phyloP scores from a whole-genome alignment of 1,140 invertebrate species.

The Coptotermes formosanus region DNA sequence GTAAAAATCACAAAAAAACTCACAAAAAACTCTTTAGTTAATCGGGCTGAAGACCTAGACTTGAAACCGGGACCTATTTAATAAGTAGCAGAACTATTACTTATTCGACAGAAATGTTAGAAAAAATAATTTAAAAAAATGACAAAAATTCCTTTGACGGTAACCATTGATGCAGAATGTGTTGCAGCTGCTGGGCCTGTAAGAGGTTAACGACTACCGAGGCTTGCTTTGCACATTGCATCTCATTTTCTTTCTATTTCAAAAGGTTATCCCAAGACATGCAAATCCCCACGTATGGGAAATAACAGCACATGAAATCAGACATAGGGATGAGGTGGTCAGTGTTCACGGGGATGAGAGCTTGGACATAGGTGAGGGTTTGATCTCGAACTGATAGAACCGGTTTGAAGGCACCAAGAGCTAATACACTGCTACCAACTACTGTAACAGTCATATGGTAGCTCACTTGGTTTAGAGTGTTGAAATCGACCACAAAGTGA shows the following conservation, averaged over 20 bases:
- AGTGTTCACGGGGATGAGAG: not conserved
- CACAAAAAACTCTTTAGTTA: too few relatives aligned
- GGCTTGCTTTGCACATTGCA: constrained; percentile 6
- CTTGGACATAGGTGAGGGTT: not conserved
- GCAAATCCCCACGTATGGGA: not conserved
- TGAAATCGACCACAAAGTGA: not conserved
- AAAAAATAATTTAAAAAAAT: not conserved
- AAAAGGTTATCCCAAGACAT: not conserved
- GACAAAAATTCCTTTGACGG: not conserved
- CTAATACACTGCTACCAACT: not conserved
- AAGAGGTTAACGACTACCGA: not conserved
- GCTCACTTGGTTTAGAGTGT: not conserved
- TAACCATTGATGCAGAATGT: not conserved
- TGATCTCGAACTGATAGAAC: not conserved
- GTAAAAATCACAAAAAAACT: too few relatives aligned
- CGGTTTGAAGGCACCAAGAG: not conserved
- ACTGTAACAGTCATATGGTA: constrained; percentile 9
- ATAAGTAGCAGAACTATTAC: not conserved
- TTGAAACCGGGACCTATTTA: too few relatives aligned
- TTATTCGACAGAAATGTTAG: not conserved
- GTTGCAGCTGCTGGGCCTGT: not conserved
- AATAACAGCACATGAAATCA: constrained; percentile 9
- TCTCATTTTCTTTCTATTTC: not conserved
- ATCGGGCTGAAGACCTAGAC: too few relatives aligned
- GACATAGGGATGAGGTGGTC: not conserved